These are phyloP conservation scores for Luehdorfia chinensis DNA, from an alignment of 1,140 invertebrate species.

Conservation along the genomic window DNA sequence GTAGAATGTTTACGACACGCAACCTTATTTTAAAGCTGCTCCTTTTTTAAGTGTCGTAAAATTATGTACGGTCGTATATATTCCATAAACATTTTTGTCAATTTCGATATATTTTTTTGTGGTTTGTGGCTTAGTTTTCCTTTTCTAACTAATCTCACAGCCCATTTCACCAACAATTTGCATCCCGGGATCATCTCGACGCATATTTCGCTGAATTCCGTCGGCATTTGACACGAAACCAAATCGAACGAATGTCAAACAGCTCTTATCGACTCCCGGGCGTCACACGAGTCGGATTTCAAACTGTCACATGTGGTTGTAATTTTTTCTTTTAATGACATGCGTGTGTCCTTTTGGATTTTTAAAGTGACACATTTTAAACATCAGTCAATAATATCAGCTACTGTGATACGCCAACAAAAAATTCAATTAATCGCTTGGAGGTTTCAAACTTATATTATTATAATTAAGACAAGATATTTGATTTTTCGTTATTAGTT, in stretches of 20 bases:
- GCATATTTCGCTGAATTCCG: constrained; percentile 37
- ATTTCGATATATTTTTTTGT: too few species aligned
- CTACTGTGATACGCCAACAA: constrained; percentile 28
- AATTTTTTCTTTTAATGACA: constrained; percentile 27
- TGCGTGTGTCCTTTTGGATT: constrained; percentile 34
- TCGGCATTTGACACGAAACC: constrained; percentile 23
- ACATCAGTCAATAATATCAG: constrained; percentile 25
- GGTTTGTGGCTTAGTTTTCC: too few species aligned
- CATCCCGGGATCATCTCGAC: constrained; percentile 24
- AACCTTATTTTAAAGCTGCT: too few species aligned
- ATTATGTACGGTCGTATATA: too few species aligned
- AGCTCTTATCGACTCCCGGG: constrained; percentile 14
- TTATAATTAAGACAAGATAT: too few species aligned
- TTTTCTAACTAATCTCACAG: too few species aligned
- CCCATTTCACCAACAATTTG: constrained; percentile 42
- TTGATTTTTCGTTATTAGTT: too few species aligned
- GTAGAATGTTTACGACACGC: too few species aligned
- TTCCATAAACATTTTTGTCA: too few species aligned
- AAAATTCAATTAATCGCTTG: not conserved
- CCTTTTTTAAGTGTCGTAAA: too few species aligned
- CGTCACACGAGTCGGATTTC: constrained; percentile 33
- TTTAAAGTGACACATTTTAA: constrained; percentile 18
- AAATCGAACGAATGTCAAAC: constrained; percentile 28
- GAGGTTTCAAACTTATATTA: too few species aligned
- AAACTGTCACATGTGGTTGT: constrained; percentile 33